phyloP scores from a whole-genome alignment of 2,797 vertebrate species.

The Pristis pectinata region DNA sequence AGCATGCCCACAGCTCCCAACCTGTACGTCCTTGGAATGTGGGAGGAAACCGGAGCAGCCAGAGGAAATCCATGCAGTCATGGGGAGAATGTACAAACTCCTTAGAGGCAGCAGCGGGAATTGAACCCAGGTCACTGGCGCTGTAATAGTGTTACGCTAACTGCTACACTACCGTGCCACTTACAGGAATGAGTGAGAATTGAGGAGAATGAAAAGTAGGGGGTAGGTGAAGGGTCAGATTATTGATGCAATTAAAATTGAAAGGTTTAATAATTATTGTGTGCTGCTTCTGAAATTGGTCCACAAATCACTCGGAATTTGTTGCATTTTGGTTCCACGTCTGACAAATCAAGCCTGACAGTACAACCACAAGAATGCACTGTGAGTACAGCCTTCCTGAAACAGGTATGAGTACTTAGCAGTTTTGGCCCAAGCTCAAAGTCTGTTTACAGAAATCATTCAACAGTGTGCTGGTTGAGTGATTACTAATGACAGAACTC shows the following conservation, averaged over 20 bases:
- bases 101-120: no score
- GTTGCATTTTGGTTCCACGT: not conserved
- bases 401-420: constrained; percentile 1
- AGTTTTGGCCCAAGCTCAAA: not conserved
- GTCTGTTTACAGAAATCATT: constrained; percentile 10
- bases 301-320: not conserved
- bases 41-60: no score
- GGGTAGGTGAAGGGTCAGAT: no score
- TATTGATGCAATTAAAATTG: not conserved
- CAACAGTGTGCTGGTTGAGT: not conserved
- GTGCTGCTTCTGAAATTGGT: not conserved
- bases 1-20: no score
- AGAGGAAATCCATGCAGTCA: no score
- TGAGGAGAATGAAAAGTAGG: not conserved
- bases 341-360: not conserved
- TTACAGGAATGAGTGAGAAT: not conserved
- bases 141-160: no score
- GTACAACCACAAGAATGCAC: not conserved
- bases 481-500: constrained; percentile 11
- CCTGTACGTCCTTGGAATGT: no score
- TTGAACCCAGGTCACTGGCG: no score
- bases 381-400: not conserved
- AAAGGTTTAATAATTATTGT: not conserved
- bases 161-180: no score
- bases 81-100: no score